Evolutionary conservation across 2,797 vertebrate genomes (phyloP), one percentile per base, ranked within the genome.

Genomic region (Moxostoma hubbsi): DNA sequence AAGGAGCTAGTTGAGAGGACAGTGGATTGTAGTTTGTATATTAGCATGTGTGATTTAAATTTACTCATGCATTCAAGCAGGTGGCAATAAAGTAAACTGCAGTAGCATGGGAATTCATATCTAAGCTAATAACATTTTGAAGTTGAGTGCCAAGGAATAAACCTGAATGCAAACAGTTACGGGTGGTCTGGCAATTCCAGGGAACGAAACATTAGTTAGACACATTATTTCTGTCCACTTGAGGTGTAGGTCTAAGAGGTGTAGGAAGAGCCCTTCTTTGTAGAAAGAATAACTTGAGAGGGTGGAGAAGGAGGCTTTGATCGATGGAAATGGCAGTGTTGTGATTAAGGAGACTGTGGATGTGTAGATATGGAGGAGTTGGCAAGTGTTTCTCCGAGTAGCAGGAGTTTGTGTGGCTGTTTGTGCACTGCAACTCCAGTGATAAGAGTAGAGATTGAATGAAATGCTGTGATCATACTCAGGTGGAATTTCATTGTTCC

Each of bases 401-500:
- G 53, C 49, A 47, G 18, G 79, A 24, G 24, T 24, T 24, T 45
- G 53, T 49, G 5, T 53, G 72, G 13, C 58, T 5, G 45, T 53
- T 51, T 55, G 16, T 71, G 45, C 49, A n/a, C 47, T 67, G 36
- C 13, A 67, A 63, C 73, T 70, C 43, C 55, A 24, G 59, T 68
- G 75, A 75, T 72, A 79, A 79, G 68, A 78, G 62, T 45, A 24
- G 54, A 69, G 68, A 70, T 61, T 77, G 81, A 70, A 84, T 78
- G 75, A 49, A 75, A 67, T 47, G 6, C 51, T 55, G 75, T 75
- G 75, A 81, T 79, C 74, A 59, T 66, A 81, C 59, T 82, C 77
- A 65, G 84, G 84, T 88, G 85, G 70, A 76, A 63, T 83, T 88
- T 89, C 10, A 65, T 81, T 92, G 90, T n/a, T n/a, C n/a, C n/a